phyloP scores from a whole-genome alignment of 2,113 vertebrate genomes.

The Cavia aperea region DNA sequence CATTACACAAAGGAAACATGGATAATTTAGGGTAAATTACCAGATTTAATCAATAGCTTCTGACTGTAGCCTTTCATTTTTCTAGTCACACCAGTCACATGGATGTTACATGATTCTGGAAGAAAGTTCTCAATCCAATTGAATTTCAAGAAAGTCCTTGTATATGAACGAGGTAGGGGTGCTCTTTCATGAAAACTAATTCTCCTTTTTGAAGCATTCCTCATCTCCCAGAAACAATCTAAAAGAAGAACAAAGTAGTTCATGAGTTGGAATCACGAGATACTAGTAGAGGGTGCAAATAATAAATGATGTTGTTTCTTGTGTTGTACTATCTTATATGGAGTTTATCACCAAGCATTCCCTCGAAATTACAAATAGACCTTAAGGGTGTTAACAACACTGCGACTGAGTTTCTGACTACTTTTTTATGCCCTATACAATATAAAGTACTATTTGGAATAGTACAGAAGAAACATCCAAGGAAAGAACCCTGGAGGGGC shows the following conservation, averaged over 20 bases:
- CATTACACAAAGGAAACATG: constrained; percentile 38
- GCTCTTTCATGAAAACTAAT: background rate
- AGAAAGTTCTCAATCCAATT: background rate
- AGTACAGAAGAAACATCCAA: background rate
- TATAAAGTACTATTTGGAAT: background rate
- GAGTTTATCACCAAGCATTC: background rate
- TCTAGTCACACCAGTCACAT: background rate
- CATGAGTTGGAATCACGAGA: background rate
- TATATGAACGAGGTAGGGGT: background rate
- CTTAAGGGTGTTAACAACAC: background rate
- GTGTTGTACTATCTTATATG: background rate
- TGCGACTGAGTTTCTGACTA: background rate
- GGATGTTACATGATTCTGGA: background rate
- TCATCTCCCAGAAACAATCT: background rate
- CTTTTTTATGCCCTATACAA: background rate
- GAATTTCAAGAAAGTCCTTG: background rate
- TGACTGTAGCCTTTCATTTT: background rate
- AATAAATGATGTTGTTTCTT: background rate
- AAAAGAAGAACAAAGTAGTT: background rate
- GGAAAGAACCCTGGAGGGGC: background rate
- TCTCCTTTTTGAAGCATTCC: background rate
- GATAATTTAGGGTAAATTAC: constrained; percentile 39
- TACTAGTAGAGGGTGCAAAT: background rate
- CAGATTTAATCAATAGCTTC: constrained; percentile 50
- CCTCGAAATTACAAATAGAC: background rate